Conservation (phyloP, 1,140 invertebrate genomes). For the Trigoniulus corallinus region DNA sequence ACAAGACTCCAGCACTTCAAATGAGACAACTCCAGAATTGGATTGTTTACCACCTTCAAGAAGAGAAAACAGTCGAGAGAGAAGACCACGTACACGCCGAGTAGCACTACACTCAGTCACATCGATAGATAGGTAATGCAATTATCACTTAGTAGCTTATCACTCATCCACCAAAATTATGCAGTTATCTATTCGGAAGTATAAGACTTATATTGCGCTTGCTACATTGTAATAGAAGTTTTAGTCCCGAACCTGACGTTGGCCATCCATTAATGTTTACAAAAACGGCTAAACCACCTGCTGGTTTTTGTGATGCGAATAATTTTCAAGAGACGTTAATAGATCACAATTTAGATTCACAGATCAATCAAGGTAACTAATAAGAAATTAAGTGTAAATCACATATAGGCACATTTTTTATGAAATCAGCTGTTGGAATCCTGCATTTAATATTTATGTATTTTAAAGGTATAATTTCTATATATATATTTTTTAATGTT, state of each 20-base stretch:
- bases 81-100: background rate
- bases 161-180: background rate
- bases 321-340: too few relatives aligned
- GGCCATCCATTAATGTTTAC: background rate
- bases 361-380: too few relatives aligned
- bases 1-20: slow-evolving; percentile 1
- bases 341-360: too few relatives aligned
- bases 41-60: too few relatives aligned
- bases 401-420: background rate
- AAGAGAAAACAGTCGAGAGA: background rate
- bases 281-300: too few relatives aligned
- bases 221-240: background rate
- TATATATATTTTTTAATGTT: background rate
- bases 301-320: too few relatives aligned
- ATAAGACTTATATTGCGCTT: too few relatives aligned
- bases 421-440: background rate
- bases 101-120: background rate
- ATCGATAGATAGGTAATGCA: background rate
- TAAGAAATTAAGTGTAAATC: too few relatives aligned
- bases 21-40: slow-evolving; percentile 1
- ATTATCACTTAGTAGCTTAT: background rate
- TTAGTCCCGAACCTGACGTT: background rate
- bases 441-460: background rate
- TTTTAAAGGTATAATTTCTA: background rate
- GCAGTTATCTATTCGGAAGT: too few relatives aligned